Base-by-base conservation (phyloP, 1,140 invertebrate species). In the Himalopsyche phryganea region DNA sequence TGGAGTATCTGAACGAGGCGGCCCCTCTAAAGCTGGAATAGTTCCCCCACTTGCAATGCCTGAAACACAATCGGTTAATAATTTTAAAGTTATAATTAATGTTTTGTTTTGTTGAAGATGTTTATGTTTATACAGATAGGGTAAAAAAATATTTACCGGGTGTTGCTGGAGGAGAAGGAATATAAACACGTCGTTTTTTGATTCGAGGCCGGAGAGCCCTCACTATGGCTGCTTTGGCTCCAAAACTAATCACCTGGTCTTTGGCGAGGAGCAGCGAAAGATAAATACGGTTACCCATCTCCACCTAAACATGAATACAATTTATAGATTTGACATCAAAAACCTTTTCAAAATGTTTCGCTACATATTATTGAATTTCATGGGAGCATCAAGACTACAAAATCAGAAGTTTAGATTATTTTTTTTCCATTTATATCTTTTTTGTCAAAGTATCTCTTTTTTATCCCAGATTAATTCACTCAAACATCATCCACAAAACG, bases 151-250 rank as follows among this genome's bases (percentile, higher is more conserved):
- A 58, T 20, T 60, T 66, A 81, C 82, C 81, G 66, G 85, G 84
- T n/a, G 84, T 85, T 46, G 82, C 81, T 0, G 90, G 88, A 4
- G 91, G 91, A 52, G 88, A 91, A 1, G 90, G 89, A 64, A 92
- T 91, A 66, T 85, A 91, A 1, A 92, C 90, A 35, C 85, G 77
- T 20, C 91, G 81, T 62, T 88, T 82, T 64, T 85, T 84, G 4
- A 85, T 80, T 53, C 87, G 76, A 0, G 94, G 92, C 66, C 91
- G 81, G 11, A 97, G 70, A 0, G 91, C 85, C 61, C 90, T 76
- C 60, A 95, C 89, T 14, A 98, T 80, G 0, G 93, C 92, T 47
- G 92, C 88, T 70, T 95, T 96, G 19, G 92, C 90, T 57, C 90
- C 91, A 69, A 95, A 96, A 66, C 92, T 94, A 11, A 96, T 90